A percentile compares a stretch with the other conserved stretches of the same genome.
Evolutionary conservation across 2,888 invertebrate genomes (phyloP).

Genomic region (Hedya salicella): DNA sequence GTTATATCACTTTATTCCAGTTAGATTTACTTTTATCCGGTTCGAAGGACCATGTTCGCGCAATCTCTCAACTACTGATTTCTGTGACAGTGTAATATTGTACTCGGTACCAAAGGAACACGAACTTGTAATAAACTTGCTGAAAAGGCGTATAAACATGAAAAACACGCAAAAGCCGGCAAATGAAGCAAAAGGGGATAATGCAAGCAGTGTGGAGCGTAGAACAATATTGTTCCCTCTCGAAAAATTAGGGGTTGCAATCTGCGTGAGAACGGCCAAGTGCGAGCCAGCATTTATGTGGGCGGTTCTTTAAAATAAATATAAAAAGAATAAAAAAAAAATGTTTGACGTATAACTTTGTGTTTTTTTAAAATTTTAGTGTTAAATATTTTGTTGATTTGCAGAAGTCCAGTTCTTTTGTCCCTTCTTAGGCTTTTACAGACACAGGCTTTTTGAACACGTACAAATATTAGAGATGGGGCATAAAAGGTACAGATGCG

Average conservation of each 20-base stretch:
- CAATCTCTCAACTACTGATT: neutral
- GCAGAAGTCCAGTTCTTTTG: too few relatives aligned
- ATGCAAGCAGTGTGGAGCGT: conserved; percentile 43
- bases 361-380: too few relatives aligned
- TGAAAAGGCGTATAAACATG: conserved; percentile 34
- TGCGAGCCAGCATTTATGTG: neutral
- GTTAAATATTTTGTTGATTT: too few relatives aligned
- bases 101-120: neutral
- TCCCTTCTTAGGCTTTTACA: too few relatives aligned
- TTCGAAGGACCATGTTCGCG: too few relatives aligned
- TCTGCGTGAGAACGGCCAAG: conserved; percentile 35
- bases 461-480: too few relatives aligned
- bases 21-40: too few relatives aligned
- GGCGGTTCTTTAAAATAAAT: conserved; percentile 12
- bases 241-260: conserved; percentile 50
- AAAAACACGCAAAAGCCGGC: conserved; percentile 48
- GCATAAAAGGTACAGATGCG: too few relatives aligned
- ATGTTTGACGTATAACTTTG: too few relatives aligned
- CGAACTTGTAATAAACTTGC: conserved; percentile 1
- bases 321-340: neutral
- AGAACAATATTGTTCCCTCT: conserved; percentile 47
- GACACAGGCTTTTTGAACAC: too few relatives aligned
- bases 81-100: neutral
- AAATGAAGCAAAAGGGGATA: conserved; percentile 47
- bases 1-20: too few relatives aligned